Base-by-base conservation (phyloP, 2,797 vertebrate species). In the Sylvilagus floridanus region DNA sequence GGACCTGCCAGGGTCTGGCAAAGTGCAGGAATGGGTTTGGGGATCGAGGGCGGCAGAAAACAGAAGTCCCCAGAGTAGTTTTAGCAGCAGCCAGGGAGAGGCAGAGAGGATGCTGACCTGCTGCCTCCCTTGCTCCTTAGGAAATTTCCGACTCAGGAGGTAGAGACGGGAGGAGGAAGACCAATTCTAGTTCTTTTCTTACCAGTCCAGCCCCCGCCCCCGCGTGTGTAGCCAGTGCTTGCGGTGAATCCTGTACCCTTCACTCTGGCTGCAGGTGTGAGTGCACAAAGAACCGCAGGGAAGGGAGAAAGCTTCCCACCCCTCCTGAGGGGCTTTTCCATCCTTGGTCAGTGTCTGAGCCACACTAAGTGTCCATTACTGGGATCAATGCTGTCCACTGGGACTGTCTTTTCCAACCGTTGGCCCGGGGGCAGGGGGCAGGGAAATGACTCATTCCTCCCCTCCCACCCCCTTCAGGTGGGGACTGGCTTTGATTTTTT, bases 281-380 rank as follows among this genome's bases (percentile, higher is more conserved):
- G 73, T 90, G 76, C 5, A 73, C 62, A 62, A 71, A 68, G 54
- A 65, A 47, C 78, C 81, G 22, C 30, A n/a, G 73, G 86, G 73
- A 81, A 4, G 75, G 50, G 72, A 84, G 87, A 84, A 76, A 86
- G 72, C 66, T 30, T 37, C 72, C 88, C 32, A 52, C n/a, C 8
- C 17, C 32, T 83, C 78, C 21, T 32, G 76, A 75, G 83, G 63
- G 94, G 32, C 88, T 65, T 93, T 66, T 54, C 66, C 72, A 22
- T 89, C 68, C 28, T 37, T 21, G 54, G 50, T 69, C 26, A 52
- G 52, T 5, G 83, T 77, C 71, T 66, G 89, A 93, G 85, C 62
- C 94, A 89, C 87, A 79, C 78, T 94, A 90, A 95, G 81, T 91
- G 91, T 93, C 97, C 96, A 97, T 97, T 97, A 96, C 52, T 60